Percentiles rank a stretch among this genome's conserved stretches.
Conservation (phyloP, 1,140 invertebrate species). For the Hyles vespertilio region DNA sequence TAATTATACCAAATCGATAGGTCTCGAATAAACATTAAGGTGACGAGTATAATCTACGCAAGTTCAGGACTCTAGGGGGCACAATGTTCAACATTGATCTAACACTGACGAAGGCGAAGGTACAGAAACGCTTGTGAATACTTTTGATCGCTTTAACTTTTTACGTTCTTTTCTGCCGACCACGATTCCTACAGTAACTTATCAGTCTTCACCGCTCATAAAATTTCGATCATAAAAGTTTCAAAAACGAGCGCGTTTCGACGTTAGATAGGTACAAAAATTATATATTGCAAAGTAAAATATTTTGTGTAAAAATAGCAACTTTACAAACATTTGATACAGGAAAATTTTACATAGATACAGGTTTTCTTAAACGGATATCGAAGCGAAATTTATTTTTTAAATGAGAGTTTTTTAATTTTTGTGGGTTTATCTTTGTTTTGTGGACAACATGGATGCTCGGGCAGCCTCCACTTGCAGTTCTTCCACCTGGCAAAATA, state of each 20-base stretch:
- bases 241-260: constrained; percentile 54
- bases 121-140: constrained; percentile 33
- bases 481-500: constrained; percentile 87
- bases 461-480: constrained; percentile 81
- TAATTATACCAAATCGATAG: constrained; percentile 61
- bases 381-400: constrained; percentile 68
- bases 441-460: constrained; percentile 76
- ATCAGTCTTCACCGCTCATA: constrained; percentile 73
- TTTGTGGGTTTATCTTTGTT: constrained; percentile 74
- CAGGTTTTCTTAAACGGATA: constrained; percentile 46
- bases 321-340: constrained; percentile 65
- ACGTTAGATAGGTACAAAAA: constrained; percentile 56
- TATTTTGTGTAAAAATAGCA: constrained; percentile 70
- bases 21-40: constrained; percentile 63
- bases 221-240: constrained; percentile 59
- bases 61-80: constrained; percentile 51
- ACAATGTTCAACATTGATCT: constrained; percentile 58
- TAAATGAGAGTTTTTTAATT: constrained; percentile 69
- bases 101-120: constrained; percentile 57
- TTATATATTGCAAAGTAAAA: constrained; percentile 50
- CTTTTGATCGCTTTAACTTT: constrained; percentile 48
- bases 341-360: constrained; percentile 67
- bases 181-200: constrained; percentile 61
- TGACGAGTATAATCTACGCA: constrained; percentile 64
- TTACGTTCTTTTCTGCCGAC: constrained; percentile 51